Evolutionary conservation across 2,888 invertebrate species (phyloP).

Genomic region (Frankliniella intonsa): DNA sequence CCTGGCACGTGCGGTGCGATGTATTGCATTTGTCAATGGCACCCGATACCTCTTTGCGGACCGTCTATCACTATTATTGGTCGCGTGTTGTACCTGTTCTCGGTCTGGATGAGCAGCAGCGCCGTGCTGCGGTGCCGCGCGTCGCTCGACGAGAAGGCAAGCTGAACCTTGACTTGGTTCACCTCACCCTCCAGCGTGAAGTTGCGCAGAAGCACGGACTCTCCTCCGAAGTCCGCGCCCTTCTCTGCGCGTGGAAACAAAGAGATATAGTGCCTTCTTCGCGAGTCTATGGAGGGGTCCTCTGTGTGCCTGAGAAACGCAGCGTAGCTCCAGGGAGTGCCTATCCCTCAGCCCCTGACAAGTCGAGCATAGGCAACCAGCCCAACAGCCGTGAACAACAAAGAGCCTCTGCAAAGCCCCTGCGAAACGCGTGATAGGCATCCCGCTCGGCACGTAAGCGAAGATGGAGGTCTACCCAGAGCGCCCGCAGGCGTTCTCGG

Average conservation of each 20-base stretch:
- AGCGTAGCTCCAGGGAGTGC: too few relatives aligned
- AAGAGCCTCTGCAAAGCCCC: background rate
- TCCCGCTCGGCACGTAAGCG: background rate
- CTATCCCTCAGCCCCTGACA: too few relatives aligned
- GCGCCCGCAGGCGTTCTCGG: background rate
- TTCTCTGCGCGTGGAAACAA: slow-evolving; percentile 55
- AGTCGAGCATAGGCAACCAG: too few relatives aligned
- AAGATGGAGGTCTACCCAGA: background rate
- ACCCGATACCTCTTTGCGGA: background rate
- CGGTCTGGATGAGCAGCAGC: slow-evolving; percentile 73
- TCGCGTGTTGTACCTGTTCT: slow-evolving; percentile 60
- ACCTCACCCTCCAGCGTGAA: slow-evolving; percentile 69
- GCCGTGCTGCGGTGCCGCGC: slow-evolving; percentile 72
- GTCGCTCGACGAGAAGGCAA: slow-evolving; percentile 82
- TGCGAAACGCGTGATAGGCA: background rate
- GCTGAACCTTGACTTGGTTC: slow-evolving; percentile 70
- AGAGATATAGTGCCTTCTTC: too few relatives aligned
- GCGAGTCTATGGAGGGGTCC: too few relatives aligned
- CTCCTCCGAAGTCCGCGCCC: slow-evolving; percentile 84
- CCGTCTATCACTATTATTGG: too few relatives aligned
- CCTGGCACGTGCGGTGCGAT: slow-evolving; percentile 46
- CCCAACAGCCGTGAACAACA: too few relatives aligned
- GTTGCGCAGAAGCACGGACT: slow-evolving; percentile 73
- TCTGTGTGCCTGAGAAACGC: too few relatives aligned
- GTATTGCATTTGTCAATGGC: background rate